Evolutionary conservation across 2,797 vertebrate species (phyloP), one percentile per base, ranked within the genome.

Genomic region (Melanotaenia trifasciata): DNA sequence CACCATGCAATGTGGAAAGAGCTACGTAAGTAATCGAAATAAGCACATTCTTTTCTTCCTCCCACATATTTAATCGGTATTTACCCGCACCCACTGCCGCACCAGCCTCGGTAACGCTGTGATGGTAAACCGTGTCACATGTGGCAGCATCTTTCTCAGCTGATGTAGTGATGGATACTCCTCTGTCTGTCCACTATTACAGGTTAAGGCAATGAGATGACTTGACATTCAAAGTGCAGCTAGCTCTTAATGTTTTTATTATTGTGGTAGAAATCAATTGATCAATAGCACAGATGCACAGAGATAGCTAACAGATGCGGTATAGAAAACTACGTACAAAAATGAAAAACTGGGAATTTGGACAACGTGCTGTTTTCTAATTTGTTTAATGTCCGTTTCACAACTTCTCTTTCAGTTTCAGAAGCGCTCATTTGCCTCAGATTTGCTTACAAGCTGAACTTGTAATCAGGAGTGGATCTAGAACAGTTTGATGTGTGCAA

Each of bases 1-100:
- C 98, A 99, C 84, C 96, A 97, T 22, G 98, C 97, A 10, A 99
- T 99, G 98, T 99, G 98, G 98, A 99, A 99, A 81, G 96, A 98
- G 89, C 96, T 98, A 67, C 97, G 98, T 99, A 90, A 98, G 98
- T 96, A 74, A 1, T 9, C 2, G 1, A 40, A 69, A 59, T 61
- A 47, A 28, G 22, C 45, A 5, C 4, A 1, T 28, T 14, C 35
- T 38, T 20, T 5, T 18, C 33, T 11, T 10, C 18, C 35, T 6
- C 9, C 5, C 4, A 18, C 28, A 13, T 20, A 1, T 38, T 30
- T 14, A 24, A 1, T 35, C 14, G 18, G 3, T 26, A 1, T 40
- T 58, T n/a, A 8, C 20, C 45, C 20, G 20, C 45, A 47, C 8
- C 45, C 51, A 11, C 20, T 54, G 14, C 38, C 33, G n/a, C 60